These are phyloP conservation scores for Stenchaetothrips biformis DNA, from an alignment of 2,888 invertebrate genomes.

Conservation along the genomic window DNA sequence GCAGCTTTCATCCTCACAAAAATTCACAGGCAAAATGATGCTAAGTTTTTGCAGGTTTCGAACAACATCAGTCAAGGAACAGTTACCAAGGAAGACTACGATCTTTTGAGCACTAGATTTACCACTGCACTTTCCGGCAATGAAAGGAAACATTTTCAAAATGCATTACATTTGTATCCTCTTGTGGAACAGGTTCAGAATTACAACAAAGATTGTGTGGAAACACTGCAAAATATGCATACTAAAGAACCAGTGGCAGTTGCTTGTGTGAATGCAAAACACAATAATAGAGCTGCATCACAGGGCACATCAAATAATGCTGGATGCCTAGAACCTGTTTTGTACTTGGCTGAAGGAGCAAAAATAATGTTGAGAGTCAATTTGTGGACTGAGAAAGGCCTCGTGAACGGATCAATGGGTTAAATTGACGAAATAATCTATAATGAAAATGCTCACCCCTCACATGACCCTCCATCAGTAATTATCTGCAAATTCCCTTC, in stretches of 20 bases:
- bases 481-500: not conserved
- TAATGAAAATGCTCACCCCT: not conserved
- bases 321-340: not conserved
- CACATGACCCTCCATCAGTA: not conserved
- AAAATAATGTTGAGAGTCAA: not conserved
- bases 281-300: not conserved
- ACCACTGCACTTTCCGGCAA: not conserved
- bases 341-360: not conserved
- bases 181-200: not conserved
- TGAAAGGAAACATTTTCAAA: not conserved
- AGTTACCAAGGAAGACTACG: not conserved
- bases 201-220: not conserved
- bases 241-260: not conserved
- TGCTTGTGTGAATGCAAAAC: not conserved
- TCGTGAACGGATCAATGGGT: not conserved
- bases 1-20: not conserved
- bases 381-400: not conserved
- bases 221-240: not conserved
- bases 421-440: not conserved
- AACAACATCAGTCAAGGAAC: not conserved
- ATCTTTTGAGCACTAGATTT: not conserved
- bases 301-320: not conserved
- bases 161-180: not conserved
- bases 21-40: slow-evolving; percentile 9
- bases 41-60: not conserved